Conservation (phyloP, 53 echinoderm and acorn worm genomes). For the Zoroaster sp. region DNA sequence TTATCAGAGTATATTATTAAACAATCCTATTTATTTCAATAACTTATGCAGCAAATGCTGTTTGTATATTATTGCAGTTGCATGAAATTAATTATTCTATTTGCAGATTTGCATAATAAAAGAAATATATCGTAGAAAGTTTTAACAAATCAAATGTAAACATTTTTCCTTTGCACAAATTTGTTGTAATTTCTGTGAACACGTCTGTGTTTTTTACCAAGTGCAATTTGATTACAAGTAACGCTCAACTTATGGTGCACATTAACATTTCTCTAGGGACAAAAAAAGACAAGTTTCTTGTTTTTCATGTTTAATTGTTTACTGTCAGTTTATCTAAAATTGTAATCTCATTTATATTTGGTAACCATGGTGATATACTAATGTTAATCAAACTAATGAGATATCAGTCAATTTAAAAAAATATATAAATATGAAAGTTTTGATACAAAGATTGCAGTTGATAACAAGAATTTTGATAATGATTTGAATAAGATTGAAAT, state of each 20-base stretch:
- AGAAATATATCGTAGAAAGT: neutral
- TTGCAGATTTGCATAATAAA: neutral
- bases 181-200: neutral
- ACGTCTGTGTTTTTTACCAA: slow-evolving; percentile 33
- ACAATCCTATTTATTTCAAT: slow-evolving; percentile 30
- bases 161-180: neutral
- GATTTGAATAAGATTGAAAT: neutral
- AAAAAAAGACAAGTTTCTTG: neutral
- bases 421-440: neutral
- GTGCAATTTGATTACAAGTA: slow-evolving; percentile 50
- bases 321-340: neutral
- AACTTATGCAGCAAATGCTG: slow-evolving; percentile 24
- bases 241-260: slow-evolving; percentile 52
- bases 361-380: neutral
- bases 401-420: neutral
- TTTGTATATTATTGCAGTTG: slow-evolving; percentile 49
- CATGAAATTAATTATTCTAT: neutral
- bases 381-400: neutral
- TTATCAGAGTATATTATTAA: neutral
- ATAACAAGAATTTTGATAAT: neutral
- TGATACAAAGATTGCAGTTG: neutral
- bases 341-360: neutral
- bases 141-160: neutral
- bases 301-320: neutral
- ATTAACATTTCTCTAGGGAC: neutral